Base-by-base conservation (phyloP, 2,113 vertebrate genomes). In the Rhynchomys soricoides region DNA sequence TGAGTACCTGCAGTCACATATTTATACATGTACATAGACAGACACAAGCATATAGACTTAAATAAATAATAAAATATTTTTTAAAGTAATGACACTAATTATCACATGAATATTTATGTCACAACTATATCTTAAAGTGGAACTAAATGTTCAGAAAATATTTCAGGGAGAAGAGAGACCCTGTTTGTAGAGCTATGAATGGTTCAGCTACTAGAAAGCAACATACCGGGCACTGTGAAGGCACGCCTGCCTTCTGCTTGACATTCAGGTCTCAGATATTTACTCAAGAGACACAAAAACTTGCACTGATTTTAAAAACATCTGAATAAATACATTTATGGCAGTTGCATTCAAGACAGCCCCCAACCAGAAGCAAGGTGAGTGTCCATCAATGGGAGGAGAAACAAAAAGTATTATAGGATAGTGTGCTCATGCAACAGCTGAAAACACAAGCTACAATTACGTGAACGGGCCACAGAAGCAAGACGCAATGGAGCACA, bases 71-170 rank as follows among this genome's bases (percentile, higher is more conserved):
- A 34, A 86, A 86, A 34, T 64, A 66, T 66, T 45, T 66, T 66
- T 66, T 48, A 86, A 85, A 85, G 90, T 59, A 81, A 83, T 89
- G 77, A 85, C 13, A 75, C 52, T 70, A 92, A 86, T 81, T 82
- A 82, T 17, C 31, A 50, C 89, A 75, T 52, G 75, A 91, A 82
- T 86, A 85, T 86, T 91, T 81, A 40, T 21, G n/a, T n/a, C 19
- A 59, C 45, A 15, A 59, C 43, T 90, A 0, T 82, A 77, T 83
- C 91, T 40, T 77, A 83, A 88, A 90, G 19, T 64, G 71, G 68
- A 90, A 90, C 68, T 79, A 79, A 87, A 92, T 43, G 83, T 71
- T 94, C 64, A 71, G 92, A 66, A 86, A 66, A 37, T 77, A 29
- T 52, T 90, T 66, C 24, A 12, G 48, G 68, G 16, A 8, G n/a